Percentiles rank a stretch among this genome's conserved stretches.
Evolutionary conservation across 2,888 invertebrate genomes (phyloP).

Genomic region (Hypena proboscidalis): DNA sequence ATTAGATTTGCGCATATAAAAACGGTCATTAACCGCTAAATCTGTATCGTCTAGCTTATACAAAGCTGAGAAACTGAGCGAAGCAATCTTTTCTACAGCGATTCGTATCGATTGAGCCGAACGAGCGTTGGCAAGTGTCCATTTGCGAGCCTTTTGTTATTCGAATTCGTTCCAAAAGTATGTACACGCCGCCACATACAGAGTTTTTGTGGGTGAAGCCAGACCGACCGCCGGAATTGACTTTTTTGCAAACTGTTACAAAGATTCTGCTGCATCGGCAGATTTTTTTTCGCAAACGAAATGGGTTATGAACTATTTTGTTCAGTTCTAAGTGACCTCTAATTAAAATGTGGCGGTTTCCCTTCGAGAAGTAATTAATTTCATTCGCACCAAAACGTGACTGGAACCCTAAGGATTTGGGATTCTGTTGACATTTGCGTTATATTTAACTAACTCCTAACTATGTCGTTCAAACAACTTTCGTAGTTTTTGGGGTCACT

Average conservation of each 20-base stretch:
- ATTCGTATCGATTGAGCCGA: slow-evolving; percentile 58
- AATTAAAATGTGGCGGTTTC: slow-evolving; percentile 33
- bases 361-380: slow-evolving; percentile 41
- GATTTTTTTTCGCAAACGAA: slow-evolving; percentile 6
- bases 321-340: slow-evolving; percentile 22
- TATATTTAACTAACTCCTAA: slow-evolving; percentile 31
- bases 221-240: slow-evolving; percentile 15
- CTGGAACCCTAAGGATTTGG: slow-evolving; percentile 35
- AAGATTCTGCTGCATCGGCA: slow-evolving; percentile 18
- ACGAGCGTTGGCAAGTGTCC: slow-evolving; percentile 63
- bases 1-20: slow-evolving; percentile 29
- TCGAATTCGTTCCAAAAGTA: slow-evolving; percentile 54
- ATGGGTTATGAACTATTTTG: slow-evolving; percentile 20
- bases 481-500: neutral
- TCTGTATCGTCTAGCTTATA: slow-evolving; percentile 36
- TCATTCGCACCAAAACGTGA: slow-evolving; percentile 42
- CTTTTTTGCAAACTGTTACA: slow-evolving; percentile 31
- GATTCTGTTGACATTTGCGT: slow-evolving; percentile 34
- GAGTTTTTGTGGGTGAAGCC: slow-evolving; percentile 32
- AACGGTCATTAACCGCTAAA: slow-evolving; percentile 44
- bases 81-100: slow-evolving; percentile 51
- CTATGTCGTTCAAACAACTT: slow-evolving; percentile 22
- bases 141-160: slow-evolving; percentile 63
- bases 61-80: slow-evolving; percentile 37
- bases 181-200: slow-evolving; percentile 36